phyloP scores from a whole-genome alignment of 2,797 vertebrate genomes.

The Diplodus puntazzo region DNA sequence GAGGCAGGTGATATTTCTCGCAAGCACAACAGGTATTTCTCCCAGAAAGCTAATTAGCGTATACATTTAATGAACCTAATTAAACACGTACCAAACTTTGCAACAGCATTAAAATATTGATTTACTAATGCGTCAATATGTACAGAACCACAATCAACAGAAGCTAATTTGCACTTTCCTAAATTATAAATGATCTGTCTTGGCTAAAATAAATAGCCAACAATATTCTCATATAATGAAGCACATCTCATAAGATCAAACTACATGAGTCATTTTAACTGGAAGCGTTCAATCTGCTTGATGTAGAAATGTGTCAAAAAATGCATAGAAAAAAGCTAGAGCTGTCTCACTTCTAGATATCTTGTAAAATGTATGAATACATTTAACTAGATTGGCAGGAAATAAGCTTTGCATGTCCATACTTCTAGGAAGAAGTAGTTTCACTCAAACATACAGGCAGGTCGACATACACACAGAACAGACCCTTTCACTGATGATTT shows the following conservation, averaged over 20 bases:
- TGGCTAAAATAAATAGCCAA: conserved; percentile 20
- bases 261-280: not conserved
- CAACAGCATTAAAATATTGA: conserved; percentile 64
- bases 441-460: not conserved
- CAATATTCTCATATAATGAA: conserved; percentile 18
- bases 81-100: conserved; percentile 59
- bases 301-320: not conserved
- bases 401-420: conserved; percentile 8
- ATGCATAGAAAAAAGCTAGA: not conserved
- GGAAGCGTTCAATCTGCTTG: not conserved
- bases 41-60: conserved; percentile 58
- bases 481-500: no score
- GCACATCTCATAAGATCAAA: conserved; percentile 2
- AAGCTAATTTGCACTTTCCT: conserved; percentile 57
- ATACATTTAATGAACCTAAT: conserved; percentile 71
- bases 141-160: conserved; percentile 69
- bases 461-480: not conserved
- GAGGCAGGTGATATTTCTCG: conserved; percentile 43
- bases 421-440: not conserved
- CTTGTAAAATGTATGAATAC: not conserved
- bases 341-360: not conserved
- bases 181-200: conserved; percentile 64
- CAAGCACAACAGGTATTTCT: conserved; percentile 53
- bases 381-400: not conserved
- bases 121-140: conserved; percentile 53